Evolutionary conservation across 2,888 invertebrate genomes (phyloP).

Genomic region (Danaus chrysippus): DNA sequence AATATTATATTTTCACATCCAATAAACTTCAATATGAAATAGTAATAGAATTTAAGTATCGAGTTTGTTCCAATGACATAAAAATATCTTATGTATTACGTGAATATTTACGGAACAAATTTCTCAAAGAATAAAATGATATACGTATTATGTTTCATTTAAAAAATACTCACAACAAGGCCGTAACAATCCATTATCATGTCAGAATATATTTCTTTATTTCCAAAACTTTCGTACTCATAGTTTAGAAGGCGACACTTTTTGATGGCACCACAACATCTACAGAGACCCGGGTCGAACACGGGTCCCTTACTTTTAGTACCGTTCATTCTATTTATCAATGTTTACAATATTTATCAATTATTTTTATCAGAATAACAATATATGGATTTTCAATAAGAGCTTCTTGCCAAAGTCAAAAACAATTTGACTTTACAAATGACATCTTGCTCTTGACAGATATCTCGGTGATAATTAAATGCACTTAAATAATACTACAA

Average conservation of each 20-base stretch:
- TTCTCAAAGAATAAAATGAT: neutral
- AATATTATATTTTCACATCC: no score
- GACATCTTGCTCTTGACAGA: no score
- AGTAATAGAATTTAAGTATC: neutral
- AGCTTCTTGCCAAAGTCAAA: no score
- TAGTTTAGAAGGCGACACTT: conserved; percentile 64
- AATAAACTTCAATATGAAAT: no score
- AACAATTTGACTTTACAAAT: no score
- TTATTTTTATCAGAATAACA: neutral
- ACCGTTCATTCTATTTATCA: conserved; percentile 41
- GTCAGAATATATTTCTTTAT: conserved; percentile 64
- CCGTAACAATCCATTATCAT: conserved; percentile 71
- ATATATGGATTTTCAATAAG: no score
- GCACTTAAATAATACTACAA: no score
- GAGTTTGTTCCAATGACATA: neutral
- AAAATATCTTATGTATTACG: neutral
- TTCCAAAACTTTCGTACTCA: conserved; percentile 61
- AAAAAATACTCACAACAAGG: conserved; percentile 50
- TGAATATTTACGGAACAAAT: neutral
- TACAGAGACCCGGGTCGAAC: conserved; percentile 61
- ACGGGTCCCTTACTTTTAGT: conserved; percentile 55
- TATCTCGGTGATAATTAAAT: no score
- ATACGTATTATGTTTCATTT: neutral
- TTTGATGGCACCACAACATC: conserved; percentile 64
- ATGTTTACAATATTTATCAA: neutral